Percentiles rank a stretch among this genome's conserved stretches.
phyloP scores from a whole-genome alignment of 2,113 vertebrate species.

The Catagonus wagneri region DNA sequence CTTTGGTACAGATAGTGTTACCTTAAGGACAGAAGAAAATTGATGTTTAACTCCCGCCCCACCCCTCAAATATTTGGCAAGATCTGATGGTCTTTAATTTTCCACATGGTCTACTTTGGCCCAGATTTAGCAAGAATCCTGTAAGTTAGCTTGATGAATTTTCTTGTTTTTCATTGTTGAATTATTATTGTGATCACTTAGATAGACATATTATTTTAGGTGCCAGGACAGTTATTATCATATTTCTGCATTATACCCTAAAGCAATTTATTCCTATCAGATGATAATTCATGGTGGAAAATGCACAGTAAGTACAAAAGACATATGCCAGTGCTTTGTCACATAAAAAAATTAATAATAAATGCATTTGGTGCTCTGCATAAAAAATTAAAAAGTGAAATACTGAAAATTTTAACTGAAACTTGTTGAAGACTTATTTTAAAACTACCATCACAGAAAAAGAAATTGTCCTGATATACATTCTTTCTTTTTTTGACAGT shows the following conservation, averaged over 20 bases:
- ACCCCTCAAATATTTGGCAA: background rate
- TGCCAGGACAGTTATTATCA: background rate
- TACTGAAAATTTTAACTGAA: background rate
- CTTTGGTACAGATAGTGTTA: background rate
- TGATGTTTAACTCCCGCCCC: background rate
- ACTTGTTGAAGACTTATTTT: constrained; percentile 27
- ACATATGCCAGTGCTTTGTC: background rate
- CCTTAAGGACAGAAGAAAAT: background rate
- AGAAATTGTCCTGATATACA: background rate
- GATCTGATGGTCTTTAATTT: background rate
- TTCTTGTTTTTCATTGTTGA: background rate
- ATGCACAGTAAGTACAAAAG: background rate
- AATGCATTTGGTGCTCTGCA: background rate
- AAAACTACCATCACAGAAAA: background rate
- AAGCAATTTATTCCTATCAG: background rate
- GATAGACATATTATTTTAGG: background rate
- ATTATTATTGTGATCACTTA: background rate
- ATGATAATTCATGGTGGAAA: background rate
- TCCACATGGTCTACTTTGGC: background rate
- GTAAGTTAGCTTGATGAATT: background rate
- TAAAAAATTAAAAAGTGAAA: background rate
- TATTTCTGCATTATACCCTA: background rate
- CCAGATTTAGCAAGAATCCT: background rate
- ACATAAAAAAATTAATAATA: constrained; percentile 15
- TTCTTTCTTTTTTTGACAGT: constrained; percentile 27